A percentile compares a stretch with the other conserved stretches of the same genome.
Evolutionary conservation across 2,888 invertebrate species (phyloP).

Genomic region (Drosophila mulleri): DNA sequence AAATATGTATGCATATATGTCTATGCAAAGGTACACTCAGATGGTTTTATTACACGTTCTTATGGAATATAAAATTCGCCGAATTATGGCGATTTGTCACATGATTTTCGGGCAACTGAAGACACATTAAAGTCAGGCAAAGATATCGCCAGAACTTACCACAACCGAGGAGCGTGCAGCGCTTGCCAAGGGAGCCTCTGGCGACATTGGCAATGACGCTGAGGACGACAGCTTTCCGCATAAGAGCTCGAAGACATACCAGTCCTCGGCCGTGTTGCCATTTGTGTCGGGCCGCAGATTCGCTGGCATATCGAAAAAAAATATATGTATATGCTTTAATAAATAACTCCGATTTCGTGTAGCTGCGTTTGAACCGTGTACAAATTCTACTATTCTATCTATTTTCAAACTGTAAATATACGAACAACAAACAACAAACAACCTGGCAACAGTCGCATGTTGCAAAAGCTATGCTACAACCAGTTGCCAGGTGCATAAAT

Average conservation of each 20-base stretch:
- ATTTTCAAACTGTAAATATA: slow-evolving; percentile 61
- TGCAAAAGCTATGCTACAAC: slow-evolving; percentile 26
- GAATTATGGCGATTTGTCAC: slow-evolving; percentile 70
- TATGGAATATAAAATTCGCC: slow-evolving; percentile 11
- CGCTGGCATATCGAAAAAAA: slow-evolving; percentile 49
- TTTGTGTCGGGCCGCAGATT: slow-evolving; percentile 62
- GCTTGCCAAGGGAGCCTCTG: neutral
- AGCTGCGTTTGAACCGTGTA: slow-evolving; percentile 17
- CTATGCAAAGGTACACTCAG: neutral
- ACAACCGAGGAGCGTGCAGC: slow-evolving; percentile 8
- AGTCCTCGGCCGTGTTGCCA: slow-evolving; percentile 88
- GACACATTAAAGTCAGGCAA: slow-evolving; percentile 10
- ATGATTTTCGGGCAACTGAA: slow-evolving; percentile 52
- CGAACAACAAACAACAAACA: slow-evolving; percentile 24
- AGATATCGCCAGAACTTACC: slow-evolving; percentile 45
- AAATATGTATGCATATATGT: neutral
- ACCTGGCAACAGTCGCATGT: slow-evolving; percentile 55
- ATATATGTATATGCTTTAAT: neutral
- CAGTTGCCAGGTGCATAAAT: slow-evolving; percentile 73
- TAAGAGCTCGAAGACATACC: slow-evolving; percentile 90
- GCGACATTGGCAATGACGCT: slow-evolving; percentile 54
- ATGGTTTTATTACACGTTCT: slow-evolving; percentile 18
- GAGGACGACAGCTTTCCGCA: slow-evolving; percentile 79
- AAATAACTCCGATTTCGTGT: slow-evolving; percentile 9
- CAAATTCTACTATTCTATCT: slow-evolving; percentile 45